Evolutionary conservation across 1,140 invertebrate species (phyloP).

Genomic region (Diachasma alloeum): DNA sequence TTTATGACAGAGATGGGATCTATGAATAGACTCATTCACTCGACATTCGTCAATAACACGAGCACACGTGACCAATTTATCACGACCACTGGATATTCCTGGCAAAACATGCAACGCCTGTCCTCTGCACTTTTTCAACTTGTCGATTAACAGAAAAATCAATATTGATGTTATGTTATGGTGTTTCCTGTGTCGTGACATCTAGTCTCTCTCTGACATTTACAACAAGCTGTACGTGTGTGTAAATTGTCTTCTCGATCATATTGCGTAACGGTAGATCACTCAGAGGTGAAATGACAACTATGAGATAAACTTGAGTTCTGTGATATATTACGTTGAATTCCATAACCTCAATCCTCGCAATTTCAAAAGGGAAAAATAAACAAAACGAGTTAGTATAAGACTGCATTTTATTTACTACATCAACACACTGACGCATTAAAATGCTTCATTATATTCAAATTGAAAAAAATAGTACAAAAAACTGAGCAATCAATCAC

Average conservation of each 20-base stretch:
- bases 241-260: background rate
- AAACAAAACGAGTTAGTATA: constrained; percentile 64
- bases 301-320: background rate
- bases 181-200: too few species aligned
- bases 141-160: too few species aligned
- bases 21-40: background rate
- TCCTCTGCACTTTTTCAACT: background rate
- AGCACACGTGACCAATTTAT: background rate
- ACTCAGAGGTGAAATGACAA: background rate
- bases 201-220: background rate
- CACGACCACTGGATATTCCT: background rate
- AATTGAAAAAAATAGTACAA: constrained; percentile 42
- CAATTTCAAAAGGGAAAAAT: constrained; percentile 54
- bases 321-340: background rate
- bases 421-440: constrained; percentile 60
- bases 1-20: constrained; percentile 1
- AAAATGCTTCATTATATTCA: constrained; percentile 34
- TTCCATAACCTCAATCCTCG: constrained; percentile 16
- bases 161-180: background rate
- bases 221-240: background rate
- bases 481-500: constrained; percentile 33
- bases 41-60: background rate
- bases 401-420: constrained; percentile 65
- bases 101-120: background rate
- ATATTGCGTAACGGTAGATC: background rate